Evolutionary conservation across 2,888 invertebrate genomes (phyloP).

Genomic region (Cenopis cana): DNA sequence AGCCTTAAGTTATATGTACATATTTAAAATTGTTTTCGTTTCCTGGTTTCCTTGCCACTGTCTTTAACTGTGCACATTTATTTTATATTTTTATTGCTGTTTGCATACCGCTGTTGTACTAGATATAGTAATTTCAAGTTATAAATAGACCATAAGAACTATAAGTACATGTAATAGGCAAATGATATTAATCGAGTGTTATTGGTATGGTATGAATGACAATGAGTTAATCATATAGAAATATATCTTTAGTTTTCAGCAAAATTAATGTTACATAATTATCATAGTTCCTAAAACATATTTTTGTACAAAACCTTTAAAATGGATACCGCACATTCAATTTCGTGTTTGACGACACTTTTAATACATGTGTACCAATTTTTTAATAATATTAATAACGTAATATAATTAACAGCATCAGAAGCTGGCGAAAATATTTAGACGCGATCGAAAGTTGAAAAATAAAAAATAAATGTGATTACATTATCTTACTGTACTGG

Average conservation of each 20-base stretch:
- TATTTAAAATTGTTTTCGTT: constrained; percentile 46
- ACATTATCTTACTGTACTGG: constrained; percentile 24
- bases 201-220: constrained; percentile 32
- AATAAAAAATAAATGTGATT: constrained; percentile 45
- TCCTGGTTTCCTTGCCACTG: constrained; percentile 28
- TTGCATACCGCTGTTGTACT: constrained; percentile 58
- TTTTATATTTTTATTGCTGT: constrained; percentile 43
- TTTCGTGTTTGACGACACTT: constrained; percentile 32
- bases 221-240: constrained; percentile 38
- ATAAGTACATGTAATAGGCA: constrained; percentile 52
- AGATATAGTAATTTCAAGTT: constrained; percentile 50
- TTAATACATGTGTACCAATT: constrained; percentile 36
- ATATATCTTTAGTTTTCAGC: constrained; percentile 44
- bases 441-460: constrained; percentile 33
- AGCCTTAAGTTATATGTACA: constrained; percentile 49
- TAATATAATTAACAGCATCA: constrained; percentile 40
- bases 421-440: constrained; percentile 40
- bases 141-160: constrained; percentile 50
- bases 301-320: constrained; percentile 44
- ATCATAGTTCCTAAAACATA: constrained; percentile 41
- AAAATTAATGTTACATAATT: constrained; percentile 41
- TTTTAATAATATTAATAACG: constrained; percentile 41
- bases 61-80: constrained; percentile 41
- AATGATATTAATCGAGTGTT: constrained; percentile 46
- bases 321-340: constrained; percentile 32